These are phyloP conservation scores for Formica aserva DNA, from an alignment of 2,888 invertebrate genomes.

Conservation along the genomic window DNA sequence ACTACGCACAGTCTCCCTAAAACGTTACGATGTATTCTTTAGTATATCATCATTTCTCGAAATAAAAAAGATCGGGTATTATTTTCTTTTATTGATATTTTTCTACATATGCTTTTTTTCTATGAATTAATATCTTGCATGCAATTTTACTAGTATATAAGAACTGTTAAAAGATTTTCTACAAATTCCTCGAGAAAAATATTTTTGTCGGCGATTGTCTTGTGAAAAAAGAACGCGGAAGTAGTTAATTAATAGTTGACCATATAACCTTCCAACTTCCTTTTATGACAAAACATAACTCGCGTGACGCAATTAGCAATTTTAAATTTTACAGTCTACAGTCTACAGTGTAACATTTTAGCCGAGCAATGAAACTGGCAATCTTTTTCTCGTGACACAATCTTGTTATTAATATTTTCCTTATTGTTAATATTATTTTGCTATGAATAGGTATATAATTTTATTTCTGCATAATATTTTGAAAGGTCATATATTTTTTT, in stretches of 20 bases:
- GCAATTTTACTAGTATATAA: background rate
- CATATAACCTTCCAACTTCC: background rate
- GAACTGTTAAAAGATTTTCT: background rate
- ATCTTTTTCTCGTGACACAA: background rate
- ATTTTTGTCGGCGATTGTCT: background rate
- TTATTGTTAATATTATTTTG: conserved; percentile 15
- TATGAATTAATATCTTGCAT: background rate
- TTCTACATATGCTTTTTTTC: background rate
- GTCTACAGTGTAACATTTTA: conserved; percentile 12
- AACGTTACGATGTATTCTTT: conserved; percentile 39
- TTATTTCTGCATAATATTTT: background rate
- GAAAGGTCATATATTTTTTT: background rate
- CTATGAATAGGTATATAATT: background rate
- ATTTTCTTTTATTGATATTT: background rate
- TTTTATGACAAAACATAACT: conserved; percentile 6
- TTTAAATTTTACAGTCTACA: conserved; percentile 12
- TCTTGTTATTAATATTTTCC: background rate
- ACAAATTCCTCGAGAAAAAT: background rate
- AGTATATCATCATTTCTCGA: background rate
- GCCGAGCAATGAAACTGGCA: background rate
- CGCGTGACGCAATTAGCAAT: background rate
- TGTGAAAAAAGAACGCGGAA: background rate
- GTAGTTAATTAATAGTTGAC: background rate
- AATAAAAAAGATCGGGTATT: background rate
- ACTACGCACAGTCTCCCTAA: conserved; percentile 88